Evolutionary conservation across 2,113 vertebrate species (phyloP), one percentile per base, ranked within the genome.

Genomic region (Ginglymostoma cirratum): DNA sequence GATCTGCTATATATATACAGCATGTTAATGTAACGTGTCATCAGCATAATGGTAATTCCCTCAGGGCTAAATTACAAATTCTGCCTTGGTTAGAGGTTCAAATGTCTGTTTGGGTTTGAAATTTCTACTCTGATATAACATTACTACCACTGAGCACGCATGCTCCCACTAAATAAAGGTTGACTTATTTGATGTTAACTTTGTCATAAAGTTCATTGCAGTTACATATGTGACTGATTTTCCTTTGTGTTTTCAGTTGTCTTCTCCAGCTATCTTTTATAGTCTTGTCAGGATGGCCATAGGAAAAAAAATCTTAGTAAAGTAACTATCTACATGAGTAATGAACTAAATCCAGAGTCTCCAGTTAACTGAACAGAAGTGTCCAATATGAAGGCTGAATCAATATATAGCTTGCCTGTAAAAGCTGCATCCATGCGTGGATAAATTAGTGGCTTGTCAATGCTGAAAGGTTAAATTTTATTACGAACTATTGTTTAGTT

Each of bases 401-500:
- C 96, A 96, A 97, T 96, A 96, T 96, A 97, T 97, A 96, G 95
- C 78, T 76, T 94, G 61, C 96, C 85, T 23, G 65, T 48, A 90
- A 52, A 96, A 87, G 48, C 61, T 87, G 66, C 45, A 96, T n/a
- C 96, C 96, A 90, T 69, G 96, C 85, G 42, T 96, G 85, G 96
- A 72, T 90, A 96, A 96, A 89, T 96, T 89, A 96, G 66, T 70
- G 96, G 61, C 96, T 87, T 96, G 96, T 96, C 96, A 96, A 72
- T 87, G 69, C 34, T 89, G 66, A 90, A 96, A 96, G 96, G 96
- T 96, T 96, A 96, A 66, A 96, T 90, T 96, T 96, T 85, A 96
- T 96, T 90, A 96, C 27, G 67, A 96, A 72, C 83, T 86, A 96
- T 69, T 96, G 96, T 87, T 96, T 85, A 96, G 86, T 90, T 96